Percentiles rank a stretch among this genome's conserved stretches.
These are phyloP conservation scores for Mantis religiosa DNA, from an alignment of 2,888 invertebrate species.

Conservation along the genomic window DNA sequence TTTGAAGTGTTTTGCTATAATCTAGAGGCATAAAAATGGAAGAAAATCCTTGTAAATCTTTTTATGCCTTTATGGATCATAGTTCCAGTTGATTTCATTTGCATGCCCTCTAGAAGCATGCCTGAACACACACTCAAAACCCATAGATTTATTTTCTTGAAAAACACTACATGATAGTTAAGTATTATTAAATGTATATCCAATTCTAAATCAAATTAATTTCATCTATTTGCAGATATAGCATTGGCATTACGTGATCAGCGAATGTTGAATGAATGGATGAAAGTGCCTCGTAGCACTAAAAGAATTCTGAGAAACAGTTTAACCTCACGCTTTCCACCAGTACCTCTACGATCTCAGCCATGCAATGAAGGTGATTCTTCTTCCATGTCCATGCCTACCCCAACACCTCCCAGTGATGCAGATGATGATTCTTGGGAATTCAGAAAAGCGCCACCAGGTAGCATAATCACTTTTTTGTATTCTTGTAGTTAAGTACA, in stretches of 20 bases:
- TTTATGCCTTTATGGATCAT: no score
- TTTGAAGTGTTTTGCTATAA: no score
- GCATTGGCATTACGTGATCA: slow-evolving; percentile 8
- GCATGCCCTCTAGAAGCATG: no score
- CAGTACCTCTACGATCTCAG: not conserved
- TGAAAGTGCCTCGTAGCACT: not conserved
- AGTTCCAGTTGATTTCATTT: no score
- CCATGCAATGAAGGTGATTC: not conserved
- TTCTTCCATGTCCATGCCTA: not conserved
- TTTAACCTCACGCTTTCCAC: not conserved
- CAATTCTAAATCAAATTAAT: not conserved
- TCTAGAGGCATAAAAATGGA: no score
- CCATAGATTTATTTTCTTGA: no score
- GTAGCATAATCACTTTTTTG: not conserved
- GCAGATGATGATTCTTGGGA: not conserved
- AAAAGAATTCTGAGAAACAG: not conserved
- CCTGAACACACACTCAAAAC: no score
- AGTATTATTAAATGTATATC: no score
- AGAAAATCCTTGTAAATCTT: no score
- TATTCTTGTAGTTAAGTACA: no score
- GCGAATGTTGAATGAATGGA: slow-evolving; percentile 6
- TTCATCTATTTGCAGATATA: not conserved
- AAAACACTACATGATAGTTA: no score
- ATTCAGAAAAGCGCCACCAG: slow-evolving; percentile 10
- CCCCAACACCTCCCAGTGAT: not conserved